These are phyloP conservation scores for Linyphia triangularis DNA, from an alignment of 2,888 invertebrate genomes.

Conservation along the genomic window DNA sequence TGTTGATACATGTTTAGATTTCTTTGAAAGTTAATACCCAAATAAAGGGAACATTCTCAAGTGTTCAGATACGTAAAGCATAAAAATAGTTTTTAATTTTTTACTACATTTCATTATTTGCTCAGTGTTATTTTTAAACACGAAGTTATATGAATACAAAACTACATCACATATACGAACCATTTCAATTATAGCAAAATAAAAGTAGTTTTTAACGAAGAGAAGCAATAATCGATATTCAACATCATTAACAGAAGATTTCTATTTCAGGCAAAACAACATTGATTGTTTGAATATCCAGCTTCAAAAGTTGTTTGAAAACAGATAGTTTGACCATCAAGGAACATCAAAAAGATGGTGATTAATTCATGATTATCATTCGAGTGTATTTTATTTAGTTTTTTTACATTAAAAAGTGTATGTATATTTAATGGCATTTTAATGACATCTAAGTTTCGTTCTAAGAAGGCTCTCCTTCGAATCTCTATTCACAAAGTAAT, in stretches of 20 bases:
- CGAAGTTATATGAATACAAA: too few species aligned
- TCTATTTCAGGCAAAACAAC: not conserved
- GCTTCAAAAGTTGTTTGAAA: not conserved
- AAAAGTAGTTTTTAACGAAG: not conserved
- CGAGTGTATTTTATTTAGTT: not conserved
- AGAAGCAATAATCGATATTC: conserved; percentile 50
- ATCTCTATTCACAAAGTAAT: too few species aligned
- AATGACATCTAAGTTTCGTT: conserved; percentile 2
- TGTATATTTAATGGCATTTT: conserved; percentile 51
- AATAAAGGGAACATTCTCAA: too few species aligned
- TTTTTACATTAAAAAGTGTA: not conserved
- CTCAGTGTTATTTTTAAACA: too few species aligned
- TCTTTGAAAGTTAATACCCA: too few species aligned
- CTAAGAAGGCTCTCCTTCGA: too few species aligned
- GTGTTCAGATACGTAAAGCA: too few species aligned
- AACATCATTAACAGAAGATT: conserved; percentile 55
- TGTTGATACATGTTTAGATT: too few species aligned
- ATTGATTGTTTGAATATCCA: not conserved
- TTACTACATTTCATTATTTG: too few species aligned
- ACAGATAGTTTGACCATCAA: not conserved
- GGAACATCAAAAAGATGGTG: not conserved
- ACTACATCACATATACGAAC: too few species aligned
- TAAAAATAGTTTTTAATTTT: too few species aligned
- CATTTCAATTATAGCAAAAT: too few species aligned
- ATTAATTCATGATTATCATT: conserved; percentile 23